Evolutionary conservation across 2,888 invertebrate genomes (phyloP), one percentile per base, ranked within the genome.

Genomic region (Monochamus alternatus): DNA sequence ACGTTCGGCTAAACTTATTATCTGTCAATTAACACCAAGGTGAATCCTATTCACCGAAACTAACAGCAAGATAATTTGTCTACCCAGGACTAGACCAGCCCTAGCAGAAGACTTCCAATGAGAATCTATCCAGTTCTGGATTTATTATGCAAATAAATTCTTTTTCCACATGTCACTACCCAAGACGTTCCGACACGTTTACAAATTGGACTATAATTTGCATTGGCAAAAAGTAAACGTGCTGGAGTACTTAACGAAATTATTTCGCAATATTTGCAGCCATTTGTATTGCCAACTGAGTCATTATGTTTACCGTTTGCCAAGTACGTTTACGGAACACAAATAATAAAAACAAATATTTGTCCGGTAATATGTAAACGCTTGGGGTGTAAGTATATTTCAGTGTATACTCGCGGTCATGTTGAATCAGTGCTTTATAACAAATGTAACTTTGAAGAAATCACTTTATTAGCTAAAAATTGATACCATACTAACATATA

Each of bases 111-210:
- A 14, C 14, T 55, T 55, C n/a, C n/a, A 55, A 55, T 9, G 55
- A 55, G 14, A 55, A 55, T 22, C 55, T 22, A n/a, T 55, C 55
- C 55, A 55, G 22, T 55, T 55, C 55, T 55, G 55, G 14, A 55
- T 55, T 55, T 55, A 55, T 55, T 55, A 55, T 55, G 55, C 55
- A 55, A 55, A 55, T 55, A 55, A 55, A 55, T 55, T 14, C 55
- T 55, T 14, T 55, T n/a, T n/a, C 55, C 22, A 55, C 55, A 55
- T 55, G 55, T 5, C 55, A 14, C n/a, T 55, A 5, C 55, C 55
- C 14, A 55, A 55, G 55, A 5, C 7, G 55, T 55, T 55, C 55
- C 3, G 55, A 55, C 55, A 22, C 22, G 14, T 55, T 55, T 55
- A 55, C 55, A 55, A 55, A 55, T 55, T 55, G 55, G 4, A 22